phyloP scores from a whole-genome alignment of 2,888 invertebrate species.

The Melanostoma mellinum region DNA sequence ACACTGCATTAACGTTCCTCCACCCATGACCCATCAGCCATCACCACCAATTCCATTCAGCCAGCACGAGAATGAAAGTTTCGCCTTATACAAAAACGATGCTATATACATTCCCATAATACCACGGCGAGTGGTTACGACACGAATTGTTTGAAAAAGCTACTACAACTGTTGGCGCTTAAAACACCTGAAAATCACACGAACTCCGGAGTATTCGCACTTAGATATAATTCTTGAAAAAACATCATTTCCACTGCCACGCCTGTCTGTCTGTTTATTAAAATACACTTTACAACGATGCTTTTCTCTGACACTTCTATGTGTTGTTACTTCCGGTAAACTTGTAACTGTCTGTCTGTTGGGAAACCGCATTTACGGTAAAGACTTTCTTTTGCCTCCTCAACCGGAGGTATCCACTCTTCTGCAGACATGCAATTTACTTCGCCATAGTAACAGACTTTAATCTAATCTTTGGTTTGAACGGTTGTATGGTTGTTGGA shows the following conservation, averaged over 20 bases:
- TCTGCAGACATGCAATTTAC: conserved; percentile 65
- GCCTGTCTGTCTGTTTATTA: conserved; percentile 59
- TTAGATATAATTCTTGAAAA: conserved; percentile 57
- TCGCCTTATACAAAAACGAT: conserved; percentile 17
- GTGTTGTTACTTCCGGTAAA: conserved; percentile 49
- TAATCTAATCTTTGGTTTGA: conserved; percentile 53
- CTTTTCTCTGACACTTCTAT: conserved; percentile 54
- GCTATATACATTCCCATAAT: conserved; percentile 5
- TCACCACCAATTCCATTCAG: not conserved
- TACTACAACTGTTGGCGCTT: conserved; percentile 43
- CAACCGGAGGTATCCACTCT: conserved; percentile 29
- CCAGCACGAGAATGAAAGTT: not conserved
- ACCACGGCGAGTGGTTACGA: conserved; percentile 48
- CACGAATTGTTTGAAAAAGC: conserved; percentile 48
- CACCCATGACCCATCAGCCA: conserved; percentile 3
- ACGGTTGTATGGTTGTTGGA: conserved; percentile 22
- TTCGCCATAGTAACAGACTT: conserved; percentile 26
- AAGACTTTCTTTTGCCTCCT: conserved; percentile 23
- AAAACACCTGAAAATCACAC: conserved; percentile 59
- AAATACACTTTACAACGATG: conserved; percentile 50
- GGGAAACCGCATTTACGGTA: conserved; percentile 27
- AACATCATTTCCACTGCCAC: conserved; percentile 50
- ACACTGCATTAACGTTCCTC: conserved; percentile 45
- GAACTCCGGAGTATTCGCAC: conserved; percentile 37
- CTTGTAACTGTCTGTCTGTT: conserved; percentile 56